Conservation (phyloP, 2,888 invertebrate species). For the Carcina quercana region DNA sequence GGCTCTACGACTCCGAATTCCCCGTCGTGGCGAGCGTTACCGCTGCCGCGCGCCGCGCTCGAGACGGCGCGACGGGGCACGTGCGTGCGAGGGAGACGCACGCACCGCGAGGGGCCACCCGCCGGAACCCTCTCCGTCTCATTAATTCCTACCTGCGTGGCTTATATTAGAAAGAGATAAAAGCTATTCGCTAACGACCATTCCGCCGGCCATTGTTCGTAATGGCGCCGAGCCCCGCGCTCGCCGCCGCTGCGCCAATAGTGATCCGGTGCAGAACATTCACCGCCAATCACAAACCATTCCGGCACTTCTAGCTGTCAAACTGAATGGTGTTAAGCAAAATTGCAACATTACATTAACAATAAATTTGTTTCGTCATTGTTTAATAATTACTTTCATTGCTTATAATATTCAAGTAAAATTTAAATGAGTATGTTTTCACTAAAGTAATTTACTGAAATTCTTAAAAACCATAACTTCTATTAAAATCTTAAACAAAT, state of each 20-base stretch:
- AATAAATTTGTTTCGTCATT: constrained; percentile 19
- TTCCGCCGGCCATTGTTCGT: constrained; percentile 70
- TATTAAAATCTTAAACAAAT: too few species aligned
- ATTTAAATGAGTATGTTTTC: too few species aligned
- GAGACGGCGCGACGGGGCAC: constrained; percentile 67
- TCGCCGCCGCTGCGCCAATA: constrained; percentile 66
- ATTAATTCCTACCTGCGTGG: constrained; percentile 72
- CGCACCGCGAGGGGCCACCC: constrained; percentile 39
- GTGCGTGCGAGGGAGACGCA: constrained; percentile 58
- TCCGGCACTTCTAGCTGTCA: constrained; percentile 73
- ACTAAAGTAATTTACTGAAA: background rate
- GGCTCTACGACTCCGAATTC: constrained; percentile 89
- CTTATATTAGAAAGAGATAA: constrained; percentile 74
- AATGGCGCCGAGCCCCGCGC: constrained; percentile 62
- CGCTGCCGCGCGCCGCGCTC: constrained; percentile 68
- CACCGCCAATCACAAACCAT: constrained; percentile 75
- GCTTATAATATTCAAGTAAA: constrained; percentile 15
- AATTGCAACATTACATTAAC: constrained; percentile 42
- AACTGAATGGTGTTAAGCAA: constrained; percentile 61
- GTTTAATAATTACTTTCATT: constrained; percentile 13
- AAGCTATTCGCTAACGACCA: constrained; percentile 73
- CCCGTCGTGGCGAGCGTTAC: constrained; percentile 77
- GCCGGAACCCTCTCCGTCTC: constrained; percentile 68
- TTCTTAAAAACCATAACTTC: too few species aligned
- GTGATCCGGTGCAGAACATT: constrained; percentile 72